Evolutionary conservation across 2,113 vertebrate species (phyloP).

Genomic region (Atrichornis clamosus): DNA sequence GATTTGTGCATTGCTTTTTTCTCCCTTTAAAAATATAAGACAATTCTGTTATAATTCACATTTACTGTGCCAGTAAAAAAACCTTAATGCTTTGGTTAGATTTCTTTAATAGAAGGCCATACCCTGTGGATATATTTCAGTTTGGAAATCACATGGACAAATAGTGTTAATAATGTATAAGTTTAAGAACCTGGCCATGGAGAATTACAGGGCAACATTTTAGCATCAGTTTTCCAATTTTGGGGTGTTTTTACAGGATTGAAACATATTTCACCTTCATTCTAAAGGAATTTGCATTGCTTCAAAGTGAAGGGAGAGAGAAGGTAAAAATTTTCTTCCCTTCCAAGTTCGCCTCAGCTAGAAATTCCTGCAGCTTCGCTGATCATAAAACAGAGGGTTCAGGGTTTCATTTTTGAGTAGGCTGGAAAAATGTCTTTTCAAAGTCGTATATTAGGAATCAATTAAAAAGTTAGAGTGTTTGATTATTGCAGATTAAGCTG

Average conservation of each 20-base stretch:
- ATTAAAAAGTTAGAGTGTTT: background rate
- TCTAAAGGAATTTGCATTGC: background rate
- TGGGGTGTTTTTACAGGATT: background rate
- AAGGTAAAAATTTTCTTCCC: background rate
- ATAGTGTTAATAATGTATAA: background rate
- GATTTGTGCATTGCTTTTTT: background rate
- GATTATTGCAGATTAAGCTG: background rate
- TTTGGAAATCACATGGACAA: background rate
- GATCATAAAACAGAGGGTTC: background rate
- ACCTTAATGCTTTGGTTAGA: background rate
- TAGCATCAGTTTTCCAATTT: background rate
- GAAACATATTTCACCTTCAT: background rate
- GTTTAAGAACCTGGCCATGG: background rate
- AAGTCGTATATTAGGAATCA: background rate
- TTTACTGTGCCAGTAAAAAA: background rate
- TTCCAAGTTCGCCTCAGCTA: background rate
- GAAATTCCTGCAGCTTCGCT: background rate
- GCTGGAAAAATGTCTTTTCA: background rate
- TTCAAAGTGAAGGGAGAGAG: background rate
- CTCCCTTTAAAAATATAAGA: background rate
- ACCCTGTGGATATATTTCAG: background rate
- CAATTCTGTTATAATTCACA: background rate
- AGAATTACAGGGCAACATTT: background rate
- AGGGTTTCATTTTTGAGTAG: background rate
- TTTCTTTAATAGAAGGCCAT: background rate